These are phyloP conservation scores for Chiroxiphia lanceolata DNA, from an alignment of 2,797 vertebrate species.

Conservation along the genomic window DNA sequence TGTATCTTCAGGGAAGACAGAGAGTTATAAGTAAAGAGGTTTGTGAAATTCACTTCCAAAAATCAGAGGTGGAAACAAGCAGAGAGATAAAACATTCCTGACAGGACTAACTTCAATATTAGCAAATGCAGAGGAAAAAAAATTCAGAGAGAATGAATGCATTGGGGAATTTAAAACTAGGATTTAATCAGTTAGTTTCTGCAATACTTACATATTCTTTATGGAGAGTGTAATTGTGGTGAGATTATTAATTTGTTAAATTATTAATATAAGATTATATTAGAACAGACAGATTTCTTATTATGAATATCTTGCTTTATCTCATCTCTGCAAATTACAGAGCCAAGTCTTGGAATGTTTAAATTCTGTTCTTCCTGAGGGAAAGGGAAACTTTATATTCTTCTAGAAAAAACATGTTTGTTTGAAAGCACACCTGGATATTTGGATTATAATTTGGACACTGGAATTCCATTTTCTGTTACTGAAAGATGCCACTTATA, in stretches of 20 bases:
- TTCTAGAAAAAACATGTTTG: not conserved
- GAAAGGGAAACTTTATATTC: not conserved
- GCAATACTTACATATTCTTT: not conserved
- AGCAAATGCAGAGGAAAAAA: not conserved
- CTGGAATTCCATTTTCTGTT: not conserved
- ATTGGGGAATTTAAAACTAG: not conserved
- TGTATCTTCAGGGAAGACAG: slow-evolving; percentile 15
- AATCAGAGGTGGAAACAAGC: not conserved
- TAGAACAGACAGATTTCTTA: not conserved
- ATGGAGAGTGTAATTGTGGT: not conserved
- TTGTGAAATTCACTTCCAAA: slow-evolving; percentile 13
- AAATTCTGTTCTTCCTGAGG: not conserved
- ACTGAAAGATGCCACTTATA: not conserved
- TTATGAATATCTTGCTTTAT: not conserved
- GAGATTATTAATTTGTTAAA: not conserved
- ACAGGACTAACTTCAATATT: not conserved
- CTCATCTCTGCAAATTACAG: not conserved
- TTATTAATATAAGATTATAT: not conserved
- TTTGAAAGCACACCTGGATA: not conserved
- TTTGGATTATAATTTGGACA: not conserved
- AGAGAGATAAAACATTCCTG: not conserved
- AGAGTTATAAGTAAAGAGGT: not conserved
- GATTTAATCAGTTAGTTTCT: not conserved
- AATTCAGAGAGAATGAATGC: not conserved
- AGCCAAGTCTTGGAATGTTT: not conserved